Base-by-base conservation (phyloP, 1,140 invertebrate species). In the Drosophila arawakana region DNA sequence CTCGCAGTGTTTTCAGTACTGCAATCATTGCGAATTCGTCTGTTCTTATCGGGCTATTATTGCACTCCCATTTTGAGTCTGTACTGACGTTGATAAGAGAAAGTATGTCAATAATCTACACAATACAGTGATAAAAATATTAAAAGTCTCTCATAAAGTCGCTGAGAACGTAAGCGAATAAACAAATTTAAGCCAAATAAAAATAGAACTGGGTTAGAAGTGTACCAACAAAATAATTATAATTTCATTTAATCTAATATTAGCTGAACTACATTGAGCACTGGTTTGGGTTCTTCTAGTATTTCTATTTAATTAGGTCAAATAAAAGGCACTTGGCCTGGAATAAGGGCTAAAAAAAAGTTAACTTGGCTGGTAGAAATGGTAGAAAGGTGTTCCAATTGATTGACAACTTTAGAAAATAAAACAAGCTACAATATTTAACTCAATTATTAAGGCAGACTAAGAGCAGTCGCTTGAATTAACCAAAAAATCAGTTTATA, bases 1-100 rank as follows among this genome's bases (percentile, higher is more conserved):
- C 7, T 57, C 54, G 15, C 54, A 21, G 37, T 57, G 54, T 35
- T 41, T 41, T 57, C 41, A 41, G 18, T 15, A 39, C 10, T 39
- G 7, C 43, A 47, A 18, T 54, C 25, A 15, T 30, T 7, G 18
- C 9, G 46, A 34, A 50, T 34, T 3, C n/a, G 5, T 34, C 7
- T 3, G 18, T 18, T 49, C 46, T 49, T 43, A 43, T 43, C 41
- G n/a, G 41, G 2, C 2, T n/a, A 13, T 43, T 43, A 30, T 30
- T 30, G 41, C 11, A 11, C 13, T 47, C 47, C 25, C 25, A 49
- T 49, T 10, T 18, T 7, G 13, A 30, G 10, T 35, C 30, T 34
- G 13, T 34, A 35, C 50, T 35, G 30, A 52, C 13, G 7, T 30
- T 30, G 50, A 54, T 54, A 54, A 54, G 30, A n/a, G 50, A 15